These are phyloP conservation scores for Channa maculata DNA, from an alignment of 2,113 vertebrate genomes.

Conservation along the genomic window DNA sequence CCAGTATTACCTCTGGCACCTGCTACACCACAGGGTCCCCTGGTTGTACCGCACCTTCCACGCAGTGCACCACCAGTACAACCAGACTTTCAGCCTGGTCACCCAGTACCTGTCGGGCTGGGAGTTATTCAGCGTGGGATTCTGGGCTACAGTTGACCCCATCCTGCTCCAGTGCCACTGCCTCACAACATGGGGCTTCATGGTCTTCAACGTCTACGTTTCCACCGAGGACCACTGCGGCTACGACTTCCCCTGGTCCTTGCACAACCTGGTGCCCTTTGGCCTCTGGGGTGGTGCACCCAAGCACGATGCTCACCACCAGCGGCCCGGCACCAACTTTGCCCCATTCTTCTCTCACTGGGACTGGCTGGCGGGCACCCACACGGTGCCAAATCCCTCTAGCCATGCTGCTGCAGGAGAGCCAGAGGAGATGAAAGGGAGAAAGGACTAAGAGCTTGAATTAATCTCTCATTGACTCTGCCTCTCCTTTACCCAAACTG, in stretches of 20 bases:
- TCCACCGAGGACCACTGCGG: slow-evolving; percentile 87
- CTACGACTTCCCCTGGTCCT: slow-evolving; percentile 85
- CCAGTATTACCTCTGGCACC: slow-evolving; percentile 87
- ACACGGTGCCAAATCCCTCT: slow-evolving; percentile 44
- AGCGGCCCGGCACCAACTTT: slow-evolving; percentile 82
- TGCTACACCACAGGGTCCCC: slow-evolving; percentile 82
- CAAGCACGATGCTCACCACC: slow-evolving; percentile 85
- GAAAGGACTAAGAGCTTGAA: slow-evolving; percentile 59
- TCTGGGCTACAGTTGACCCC: slow-evolving; percentile 85
- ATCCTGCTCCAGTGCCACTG: slow-evolving; percentile 85
- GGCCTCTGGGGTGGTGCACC: slow-evolving; percentile 84
- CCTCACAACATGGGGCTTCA: slow-evolving; percentile 85
- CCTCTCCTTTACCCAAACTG: slow-evolving; percentile 22
- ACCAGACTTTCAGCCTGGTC: slow-evolving; percentile 84
- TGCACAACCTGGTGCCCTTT: slow-evolving; percentile 84
- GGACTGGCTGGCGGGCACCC: slow-evolving; percentile 84
- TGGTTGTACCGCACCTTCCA: slow-evolving; percentile 87
- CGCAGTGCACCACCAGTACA: slow-evolving; percentile 85
- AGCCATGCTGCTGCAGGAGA: slow-evolving; percentile 33
- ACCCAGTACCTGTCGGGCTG: slow-evolving; percentile 86
- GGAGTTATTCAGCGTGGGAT: slow-evolving; percentile 85
- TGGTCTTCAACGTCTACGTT: slow-evolving; percentile 86
- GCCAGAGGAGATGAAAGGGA: slow-evolving; percentile 50
- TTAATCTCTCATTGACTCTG: slow-evolving; percentile 35
- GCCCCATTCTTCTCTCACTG: slow-evolving; percentile 87